Conservation (phyloP, 2,113 vertebrate species). For the Anolis sagrei region DNA sequence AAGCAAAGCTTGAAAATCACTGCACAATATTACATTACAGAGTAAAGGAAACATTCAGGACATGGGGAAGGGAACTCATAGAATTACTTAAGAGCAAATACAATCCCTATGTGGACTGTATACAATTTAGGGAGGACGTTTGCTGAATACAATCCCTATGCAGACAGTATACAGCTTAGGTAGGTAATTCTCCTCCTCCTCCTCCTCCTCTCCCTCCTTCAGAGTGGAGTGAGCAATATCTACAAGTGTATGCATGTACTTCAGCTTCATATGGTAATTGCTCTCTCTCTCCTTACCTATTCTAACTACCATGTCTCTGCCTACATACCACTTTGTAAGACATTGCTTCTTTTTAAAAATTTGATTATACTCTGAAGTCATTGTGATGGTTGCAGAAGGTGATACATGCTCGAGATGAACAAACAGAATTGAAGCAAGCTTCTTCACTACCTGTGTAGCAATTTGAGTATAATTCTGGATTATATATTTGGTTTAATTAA, state of each 20-base stretch:
- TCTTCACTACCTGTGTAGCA: slow-evolving; percentile 47
- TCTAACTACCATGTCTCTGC: not conserved
- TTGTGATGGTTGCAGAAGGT: slow-evolving; percentile 58
- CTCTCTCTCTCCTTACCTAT: not conserved
- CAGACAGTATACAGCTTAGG: not conserved
- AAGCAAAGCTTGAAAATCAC: too few species aligned
- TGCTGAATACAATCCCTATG: not conserved
- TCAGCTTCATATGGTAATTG: not conserved
- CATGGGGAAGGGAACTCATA: not conserved
- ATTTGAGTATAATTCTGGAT: slow-evolving; percentile 62
- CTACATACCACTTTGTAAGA: slow-evolving; percentile 15
- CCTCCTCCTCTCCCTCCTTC: not conserved
- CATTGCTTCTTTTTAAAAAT: accelerated
- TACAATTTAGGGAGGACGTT: not conserved
- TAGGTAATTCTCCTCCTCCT: not conserved
- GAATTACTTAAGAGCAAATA: not conserved
- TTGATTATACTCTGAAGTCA: slow-evolving; percentile 48
- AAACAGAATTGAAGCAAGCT: slow-evolving; percentile 50
- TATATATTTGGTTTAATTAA: slow-evolving; percentile 63
- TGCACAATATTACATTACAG: not conserved
- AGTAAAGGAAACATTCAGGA: not conserved
- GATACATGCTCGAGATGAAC: slow-evolving; percentile 47
- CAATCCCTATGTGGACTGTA: not conserved
- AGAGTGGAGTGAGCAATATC: not conserved
- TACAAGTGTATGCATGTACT: not conserved